These are phyloP conservation scores for Carassius carassius DNA, from an alignment of 2,113 vertebrate genomes.

Conservation along the genomic window DNA sequence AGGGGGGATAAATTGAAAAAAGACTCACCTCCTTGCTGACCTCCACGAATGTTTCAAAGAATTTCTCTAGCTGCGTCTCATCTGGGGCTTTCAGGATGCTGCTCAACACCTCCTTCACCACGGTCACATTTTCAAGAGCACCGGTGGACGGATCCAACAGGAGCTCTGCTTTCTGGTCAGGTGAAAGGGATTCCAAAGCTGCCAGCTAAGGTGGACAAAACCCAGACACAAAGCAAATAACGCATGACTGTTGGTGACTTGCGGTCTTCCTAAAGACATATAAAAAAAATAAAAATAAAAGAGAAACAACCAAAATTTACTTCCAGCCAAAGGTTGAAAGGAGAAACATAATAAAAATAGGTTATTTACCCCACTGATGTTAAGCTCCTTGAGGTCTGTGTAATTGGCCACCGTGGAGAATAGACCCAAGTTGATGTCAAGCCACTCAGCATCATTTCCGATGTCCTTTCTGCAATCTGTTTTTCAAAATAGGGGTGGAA, in stretches of 20 bases:
- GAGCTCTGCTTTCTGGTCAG: slow-evolving; percentile 23
- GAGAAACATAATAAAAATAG: too few species aligned
- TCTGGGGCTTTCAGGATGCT: background rate
- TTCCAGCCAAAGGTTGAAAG: background rate
- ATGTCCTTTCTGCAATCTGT: background rate
- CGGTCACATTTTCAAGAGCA: slow-evolving; percentile 20
- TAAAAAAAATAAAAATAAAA: too few species aligned
- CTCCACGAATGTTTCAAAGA: background rate
- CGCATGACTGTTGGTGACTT: background rate
- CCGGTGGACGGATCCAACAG: slow-evolving; percentile 7
- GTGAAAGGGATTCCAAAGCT: slow-evolving; percentile 6
- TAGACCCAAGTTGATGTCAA: background rate
- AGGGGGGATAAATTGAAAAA: too few species aligned
- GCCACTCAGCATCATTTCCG: background rate
- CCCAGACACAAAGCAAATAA: background rate
- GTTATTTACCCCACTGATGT: slow-evolving; percentile 18
- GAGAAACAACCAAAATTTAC: too few species aligned
- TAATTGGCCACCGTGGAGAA: background rate
- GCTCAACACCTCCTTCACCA: slow-evolving; percentile 16
- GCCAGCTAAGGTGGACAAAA: background rate
- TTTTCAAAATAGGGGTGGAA: too few species aligned
- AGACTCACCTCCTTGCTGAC: background rate
- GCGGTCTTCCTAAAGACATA: background rate
- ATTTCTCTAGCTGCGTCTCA: background rate
- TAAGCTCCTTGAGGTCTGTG: background rate